phyloP scores from a whole-genome alignment of 2,113 vertebrate genomes.

The Hymenochirus boettgeri region DNA sequence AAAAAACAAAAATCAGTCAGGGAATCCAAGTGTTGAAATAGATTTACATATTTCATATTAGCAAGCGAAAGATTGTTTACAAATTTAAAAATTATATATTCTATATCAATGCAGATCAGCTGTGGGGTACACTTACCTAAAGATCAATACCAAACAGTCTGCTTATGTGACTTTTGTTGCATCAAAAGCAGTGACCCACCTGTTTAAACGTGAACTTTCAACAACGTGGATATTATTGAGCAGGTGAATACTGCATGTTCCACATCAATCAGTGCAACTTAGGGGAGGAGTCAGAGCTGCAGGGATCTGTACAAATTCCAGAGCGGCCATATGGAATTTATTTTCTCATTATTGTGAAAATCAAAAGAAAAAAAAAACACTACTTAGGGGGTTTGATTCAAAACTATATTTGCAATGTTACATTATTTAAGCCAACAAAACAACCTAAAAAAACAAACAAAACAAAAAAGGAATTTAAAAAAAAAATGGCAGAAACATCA shows the following conservation, averaged over 20 bases:
- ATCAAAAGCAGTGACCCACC: slow-evolving; percentile 74
- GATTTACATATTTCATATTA: slow-evolving; percentile 69
- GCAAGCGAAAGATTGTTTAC: slow-evolving; percentile 91
- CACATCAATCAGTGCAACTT: slow-evolving; percentile 76
- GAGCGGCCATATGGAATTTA: slow-evolving; percentile 74
- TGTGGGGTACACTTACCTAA: slow-evolving; percentile 60
- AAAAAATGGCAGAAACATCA: slow-evolving; percentile 51
- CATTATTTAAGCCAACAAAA: slow-evolving; percentile 84
- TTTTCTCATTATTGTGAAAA: slow-evolving; percentile 70
- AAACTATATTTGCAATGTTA: slow-evolving; percentile 76
- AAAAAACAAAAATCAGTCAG: slow-evolving; percentile 92
- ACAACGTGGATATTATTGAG: slow-evolving; percentile 64
- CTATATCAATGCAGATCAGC: slow-evolving; percentile 71
- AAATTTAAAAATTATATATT: slow-evolving; percentile 82
- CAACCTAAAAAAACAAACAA: slow-evolving; percentile 53
- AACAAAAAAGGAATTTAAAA: slow-evolving; percentile 43
- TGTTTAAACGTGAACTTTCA: slow-evolving; percentile 55
- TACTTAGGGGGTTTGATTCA: slow-evolving; percentile 69
- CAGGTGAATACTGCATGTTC: slow-evolving; percentile 79
- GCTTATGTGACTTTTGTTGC: slow-evolving; percentile 79
- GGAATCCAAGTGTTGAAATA: slow-evolving; percentile 88
- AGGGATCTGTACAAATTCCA: slow-evolving; percentile 64
- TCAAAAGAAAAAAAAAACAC: slow-evolving; percentile 60
- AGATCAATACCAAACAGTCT: slow-evolving; percentile 83
- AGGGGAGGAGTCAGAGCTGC: slow-evolving; percentile 73